Conservation (phyloP, 2,113 vertebrate species). For the Calyptomena viridis region DNA sequence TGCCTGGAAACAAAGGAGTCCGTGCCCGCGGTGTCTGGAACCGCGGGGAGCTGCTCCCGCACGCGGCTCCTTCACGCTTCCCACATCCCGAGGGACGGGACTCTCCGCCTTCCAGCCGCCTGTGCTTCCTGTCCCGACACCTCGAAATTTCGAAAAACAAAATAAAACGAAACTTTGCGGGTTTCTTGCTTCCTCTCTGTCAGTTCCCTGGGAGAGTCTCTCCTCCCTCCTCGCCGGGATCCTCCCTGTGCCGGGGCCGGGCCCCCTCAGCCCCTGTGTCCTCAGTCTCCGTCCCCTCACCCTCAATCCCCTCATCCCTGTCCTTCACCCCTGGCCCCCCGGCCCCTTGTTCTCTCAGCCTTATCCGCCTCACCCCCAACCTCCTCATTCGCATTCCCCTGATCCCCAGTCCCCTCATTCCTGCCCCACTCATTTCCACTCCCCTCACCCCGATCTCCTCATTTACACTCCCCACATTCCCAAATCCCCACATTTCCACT, state of each 20-base stretch:
- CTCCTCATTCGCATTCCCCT: no score
- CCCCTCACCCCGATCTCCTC: no score
- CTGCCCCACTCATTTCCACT: no score
- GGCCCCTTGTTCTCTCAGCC: no score
- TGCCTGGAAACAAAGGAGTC: background rate
- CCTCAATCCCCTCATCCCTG: no score
- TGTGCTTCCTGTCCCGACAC: background rate
- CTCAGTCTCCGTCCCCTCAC: background rate
- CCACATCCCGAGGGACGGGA: fast-evolving
- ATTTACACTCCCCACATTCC: no score
- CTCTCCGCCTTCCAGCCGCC: background rate
- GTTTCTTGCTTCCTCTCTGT: fast-evolving
- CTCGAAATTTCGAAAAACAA: background rate
- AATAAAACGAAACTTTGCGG: background rate
- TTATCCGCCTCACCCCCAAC: no score
- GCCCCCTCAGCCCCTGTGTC: no score
- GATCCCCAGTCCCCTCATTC: no score
- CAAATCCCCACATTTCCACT: no score
- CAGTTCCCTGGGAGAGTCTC: background rate
- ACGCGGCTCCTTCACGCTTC: background rate
- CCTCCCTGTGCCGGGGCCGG: background rate
- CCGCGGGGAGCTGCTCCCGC: background rate
- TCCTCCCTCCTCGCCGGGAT: background rate
- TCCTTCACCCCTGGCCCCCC: no score
- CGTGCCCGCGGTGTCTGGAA: background rate